Evolutionary conservation across 1,140 invertebrate genomes (phyloP).

Genomic region (Leptinotarsa undecemlineata): DNA sequence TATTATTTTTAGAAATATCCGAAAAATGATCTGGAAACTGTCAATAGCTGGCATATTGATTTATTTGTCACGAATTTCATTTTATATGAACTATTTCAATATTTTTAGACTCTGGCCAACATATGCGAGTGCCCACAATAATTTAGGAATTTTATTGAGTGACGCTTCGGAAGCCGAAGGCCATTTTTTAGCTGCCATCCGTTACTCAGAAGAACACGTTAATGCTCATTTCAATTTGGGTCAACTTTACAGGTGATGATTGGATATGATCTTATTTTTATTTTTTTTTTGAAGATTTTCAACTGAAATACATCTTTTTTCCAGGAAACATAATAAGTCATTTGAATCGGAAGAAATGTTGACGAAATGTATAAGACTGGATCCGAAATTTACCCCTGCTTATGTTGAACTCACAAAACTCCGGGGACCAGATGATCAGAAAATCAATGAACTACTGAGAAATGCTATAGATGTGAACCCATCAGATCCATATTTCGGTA

Average conservation of each 20-base stretch:
- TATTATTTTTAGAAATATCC: too few relatives aligned
- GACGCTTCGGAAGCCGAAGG: conserved; percentile 70
- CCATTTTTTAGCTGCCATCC: conserved; percentile 77
- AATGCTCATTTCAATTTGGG: conserved; percentile 87
- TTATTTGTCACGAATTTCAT: too few relatives aligned
- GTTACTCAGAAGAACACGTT: conserved; percentile 74
- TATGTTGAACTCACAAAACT: conserved; percentile 68
- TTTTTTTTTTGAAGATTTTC: too few relatives aligned
- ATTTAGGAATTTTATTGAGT: conserved; percentile 78
- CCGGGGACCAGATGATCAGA: conserved; percentile 57
- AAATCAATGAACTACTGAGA: conserved; percentile 59
- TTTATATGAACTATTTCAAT: too few relatives aligned
- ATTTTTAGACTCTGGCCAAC: conserved; percentile 77
- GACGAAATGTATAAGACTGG: conserved; percentile 66
- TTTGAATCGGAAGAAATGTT: conserved; percentile 69
- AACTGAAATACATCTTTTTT: neutral
- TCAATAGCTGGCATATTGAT: too few relatives aligned
- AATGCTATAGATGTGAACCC: conserved; percentile 67
- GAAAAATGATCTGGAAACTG: too few relatives aligned
- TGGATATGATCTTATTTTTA: neutral
- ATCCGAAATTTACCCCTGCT: conserved; percentile 69
- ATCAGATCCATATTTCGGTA: conserved; percentile 67
- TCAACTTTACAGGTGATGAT: conserved; percentile 75
- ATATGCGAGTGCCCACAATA: conserved; percentile 87
- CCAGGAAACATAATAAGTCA: conserved; percentile 68